Percentiles rank a stretch among this genome's conserved stretches.
phyloP scores from a whole-genome alignment of 2,888 invertebrate species.

The Andrena dorsata region DNA sequence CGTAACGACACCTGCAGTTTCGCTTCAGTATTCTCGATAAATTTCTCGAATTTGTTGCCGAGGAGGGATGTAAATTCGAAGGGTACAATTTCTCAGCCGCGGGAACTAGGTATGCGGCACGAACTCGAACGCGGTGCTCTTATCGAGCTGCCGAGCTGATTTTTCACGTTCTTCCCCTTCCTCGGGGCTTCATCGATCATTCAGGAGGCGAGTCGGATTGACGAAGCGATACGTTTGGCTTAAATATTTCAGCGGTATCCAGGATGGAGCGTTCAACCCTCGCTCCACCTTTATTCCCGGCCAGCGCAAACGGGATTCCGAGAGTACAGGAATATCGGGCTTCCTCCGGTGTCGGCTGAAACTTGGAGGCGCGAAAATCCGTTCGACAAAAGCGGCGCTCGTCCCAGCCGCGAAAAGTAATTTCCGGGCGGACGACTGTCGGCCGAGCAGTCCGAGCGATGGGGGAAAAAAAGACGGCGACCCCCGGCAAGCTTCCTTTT shows the following conservation, averaged over 20 bases:
- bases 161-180: not conserved
- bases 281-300: not conserved
- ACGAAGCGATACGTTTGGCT: not conserved
- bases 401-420: conserved; percentile 26
- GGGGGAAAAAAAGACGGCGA: not conserved
- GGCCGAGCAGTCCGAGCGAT: not conserved
- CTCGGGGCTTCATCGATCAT: conserved; percentile 30
- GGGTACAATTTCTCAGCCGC: conserved; percentile 8
- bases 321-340: not conserved
- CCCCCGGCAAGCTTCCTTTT: not conserved
- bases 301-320: not conserved
- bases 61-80: not conserved
- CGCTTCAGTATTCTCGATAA: not conserved
- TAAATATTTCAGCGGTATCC: conserved; percentile 33
- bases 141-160: conserved; percentile 2
- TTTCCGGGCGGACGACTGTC: conserved; percentile 40
- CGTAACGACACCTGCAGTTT: not conserved
- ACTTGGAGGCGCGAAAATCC: not conserved
- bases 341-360: conserved; percentile 10
- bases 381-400: not conserved
- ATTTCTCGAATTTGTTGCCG: not conserved
- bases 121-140: not conserved
- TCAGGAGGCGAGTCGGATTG: not conserved
- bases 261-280: not conserved
- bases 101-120: not conserved